A percentile compares a stretch with the other conserved stretches of the same genome.
phyloP scores from a whole-genome alignment of 2,113 vertebrate genomes.

The Uropsilus gracilis region DNA sequence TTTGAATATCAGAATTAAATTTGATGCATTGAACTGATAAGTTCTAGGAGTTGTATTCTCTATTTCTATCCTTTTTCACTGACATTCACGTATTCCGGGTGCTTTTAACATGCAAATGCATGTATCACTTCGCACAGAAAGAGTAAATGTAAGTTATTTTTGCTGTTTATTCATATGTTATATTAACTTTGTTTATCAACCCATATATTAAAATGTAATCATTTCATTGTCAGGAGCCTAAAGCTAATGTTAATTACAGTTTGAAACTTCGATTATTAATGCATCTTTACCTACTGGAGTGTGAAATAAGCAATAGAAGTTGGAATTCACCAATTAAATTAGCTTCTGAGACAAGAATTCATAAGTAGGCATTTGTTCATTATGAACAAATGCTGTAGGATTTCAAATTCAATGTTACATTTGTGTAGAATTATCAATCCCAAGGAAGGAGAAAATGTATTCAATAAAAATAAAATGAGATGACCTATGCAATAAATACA shows the following conservation, averaged over 20 bases:
- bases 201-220: conserved; percentile 87
- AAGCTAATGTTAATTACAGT: conserved; percentile 88
- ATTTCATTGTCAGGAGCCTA: conserved; percentile 86
- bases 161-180: conserved; percentile 79
- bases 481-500: background rate
- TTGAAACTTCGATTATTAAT: conserved; percentile 89
- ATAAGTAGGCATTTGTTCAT: conserved; percentile 77
- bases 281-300: conserved; percentile 88
- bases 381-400: conserved; percentile 30
- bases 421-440: background rate
- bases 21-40: conserved; percentile 21
- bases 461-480: background rate
- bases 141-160: conserved; percentile 69
- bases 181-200: conserved; percentile 85
- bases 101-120: conserved; percentile 75
- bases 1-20: conserved; percentile 35
- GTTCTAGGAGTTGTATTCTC: background rate
- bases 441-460: background rate
- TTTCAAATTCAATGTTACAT: conserved; percentile 10
- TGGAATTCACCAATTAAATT: conserved; percentile 88
- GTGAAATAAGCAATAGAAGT: conserved; percentile 91
- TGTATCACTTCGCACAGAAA: conserved; percentile 77
- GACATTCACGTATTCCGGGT: background rate
- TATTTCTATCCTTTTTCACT: background rate
- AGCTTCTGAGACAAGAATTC: conserved; percentile 85